Evolutionary conservation across 2,888 invertebrate species (phyloP), one percentile per base, ranked within the genome.

Genomic region (Spodoptera picta): DNA sequence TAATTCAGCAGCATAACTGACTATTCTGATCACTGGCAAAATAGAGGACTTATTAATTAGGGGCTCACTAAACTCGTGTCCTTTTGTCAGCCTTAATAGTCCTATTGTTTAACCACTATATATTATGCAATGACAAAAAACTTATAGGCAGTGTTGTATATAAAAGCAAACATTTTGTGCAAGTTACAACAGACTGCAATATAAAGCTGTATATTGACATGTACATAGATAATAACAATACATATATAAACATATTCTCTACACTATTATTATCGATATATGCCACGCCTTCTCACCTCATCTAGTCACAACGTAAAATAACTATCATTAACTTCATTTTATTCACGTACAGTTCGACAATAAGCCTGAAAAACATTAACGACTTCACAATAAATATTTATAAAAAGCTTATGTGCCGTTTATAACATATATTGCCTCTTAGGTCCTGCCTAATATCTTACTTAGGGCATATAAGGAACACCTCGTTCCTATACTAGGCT

Each of bases 381-480:
- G 47, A 61, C 43, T 74, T 59, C 50, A 69, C 66, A 68, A 75
- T 74, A 69, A 81, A 64, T 73, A 70, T 69, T 65, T 63, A 69
- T 74, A 71, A 75, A 80, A 81, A 76, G 73, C 70, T 52, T 63
- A 74, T 60, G 69, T 80, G 74, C 68, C 59, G 61, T 69, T 60
- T 65, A 63, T 57, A 58, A 60, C 58, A 74, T 58, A 66, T 58
- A 65, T 75, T 61, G 67, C 69, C 68, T 79, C 60, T 73, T 76
- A 78, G 81, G 80, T 75, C 76, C 69, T 73, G 79, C 79, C 73
- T 74, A 64, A 73, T 85, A 85, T 85, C 85, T 85, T 85, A 84
- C 85, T 76, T 64, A 71, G 69, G 80, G 85, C 84, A 81, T 66
- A 62, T 57, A 66, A 75, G 82, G 79, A 80, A 83, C 73, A 63